Base-by-base conservation (phyloP, 2,113 vertebrate species). In the Misgurnus anguillicaudatus region DNA sequence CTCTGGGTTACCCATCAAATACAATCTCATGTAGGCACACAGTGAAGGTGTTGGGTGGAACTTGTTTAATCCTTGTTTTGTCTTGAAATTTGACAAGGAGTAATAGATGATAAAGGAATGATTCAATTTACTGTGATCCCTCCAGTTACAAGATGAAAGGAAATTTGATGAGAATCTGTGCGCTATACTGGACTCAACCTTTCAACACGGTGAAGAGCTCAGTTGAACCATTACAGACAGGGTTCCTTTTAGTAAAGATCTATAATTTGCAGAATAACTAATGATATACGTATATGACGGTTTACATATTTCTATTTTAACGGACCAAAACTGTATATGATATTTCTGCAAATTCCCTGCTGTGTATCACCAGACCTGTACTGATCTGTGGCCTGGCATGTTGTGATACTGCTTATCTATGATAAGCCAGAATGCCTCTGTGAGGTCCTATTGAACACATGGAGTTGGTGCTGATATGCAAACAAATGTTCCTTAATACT, bases 51-150 rank as follows among this genome's bases (percentile, higher is more conserved):
- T 77, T 74, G 77, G 21, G 60, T 53, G 24, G 55, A 72, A n/a
- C 61, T 63, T 66, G 36, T 65, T 53, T 41, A 76, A 81, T 66
- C 80, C 63, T 70, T 19, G 73, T 77, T 83, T 79, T 47, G 42
- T 53, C 66, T 13, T 75, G 19, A 78, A 80, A 79, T 9, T 63
- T 68, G 74, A 83, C 67, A 61, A 79, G 76, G 85, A 88, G 88
- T 85, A 86, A 86, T 88, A 82, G 75, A 67, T 82, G 17, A 39
- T n/a, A 57, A 63, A 70, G 78, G 45, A 17, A 39, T 87, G 83
- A 88, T 89, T 88, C 77, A 76, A 87, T 89, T 89, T 86, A 67
- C 62, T 77, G 73, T 65, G 75, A 89, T 86, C 79, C 85, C 76
- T 85, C 62, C 78, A 63, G 85, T 21, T 41, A 64, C 63, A 82